These are phyloP conservation scores for Chaenocephalus aceratus DNA, from an alignment of 2,113 vertebrate genomes.

Conservation along the genomic window DNA sequence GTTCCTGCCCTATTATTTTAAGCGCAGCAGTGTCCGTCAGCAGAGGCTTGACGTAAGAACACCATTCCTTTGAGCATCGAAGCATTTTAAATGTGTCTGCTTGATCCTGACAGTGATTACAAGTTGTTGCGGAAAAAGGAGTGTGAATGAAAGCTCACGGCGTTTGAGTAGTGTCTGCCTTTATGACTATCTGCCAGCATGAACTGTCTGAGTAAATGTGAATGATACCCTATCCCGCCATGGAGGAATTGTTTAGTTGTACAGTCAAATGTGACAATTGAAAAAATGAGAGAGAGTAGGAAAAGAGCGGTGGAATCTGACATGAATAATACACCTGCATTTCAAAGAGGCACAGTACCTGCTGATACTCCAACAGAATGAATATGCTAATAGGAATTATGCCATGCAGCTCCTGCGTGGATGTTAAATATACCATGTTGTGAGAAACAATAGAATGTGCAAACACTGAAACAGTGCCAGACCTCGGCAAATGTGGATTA, in stretches of 20 bases:
- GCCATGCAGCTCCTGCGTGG: background rate
- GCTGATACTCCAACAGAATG: constrained; percentile 48
- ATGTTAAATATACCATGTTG: constrained; percentile 53
- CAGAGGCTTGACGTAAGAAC: background rate
- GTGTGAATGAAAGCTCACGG: constrained; percentile 21
- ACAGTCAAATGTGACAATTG: constrained; percentile 72
- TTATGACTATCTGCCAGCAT: constrained; percentile 10
- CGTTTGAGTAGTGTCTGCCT: constrained; percentile 5
- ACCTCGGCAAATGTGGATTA: constrained; percentile 4
- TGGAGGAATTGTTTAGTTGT: constrained; percentile 70
- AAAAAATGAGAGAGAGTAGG: constrained; percentile 47
- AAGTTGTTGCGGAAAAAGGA: background rate
- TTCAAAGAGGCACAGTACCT: constrained; percentile 30
- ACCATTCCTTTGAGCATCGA: background rate
- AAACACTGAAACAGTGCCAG: constrained; percentile 29
- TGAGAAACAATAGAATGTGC: constrained; percentile 38
- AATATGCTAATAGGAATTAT: constrained; percentile 69
- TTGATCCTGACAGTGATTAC: constrained; percentile 48
- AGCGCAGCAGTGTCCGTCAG: background rate
- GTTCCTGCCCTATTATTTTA: background rate
- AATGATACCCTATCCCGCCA: constrained; percentile 38
- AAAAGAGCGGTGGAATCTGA: constrained; percentile 41
- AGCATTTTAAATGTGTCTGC: constrained; percentile 21
- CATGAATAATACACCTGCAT: constrained; percentile 59
- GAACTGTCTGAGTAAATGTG: constrained; percentile 33